These are phyloP conservation scores for Pseudococcus longispinus DNA, from an alignment of 2,888 invertebrate genomes.

Conservation along the genomic window DNA sequence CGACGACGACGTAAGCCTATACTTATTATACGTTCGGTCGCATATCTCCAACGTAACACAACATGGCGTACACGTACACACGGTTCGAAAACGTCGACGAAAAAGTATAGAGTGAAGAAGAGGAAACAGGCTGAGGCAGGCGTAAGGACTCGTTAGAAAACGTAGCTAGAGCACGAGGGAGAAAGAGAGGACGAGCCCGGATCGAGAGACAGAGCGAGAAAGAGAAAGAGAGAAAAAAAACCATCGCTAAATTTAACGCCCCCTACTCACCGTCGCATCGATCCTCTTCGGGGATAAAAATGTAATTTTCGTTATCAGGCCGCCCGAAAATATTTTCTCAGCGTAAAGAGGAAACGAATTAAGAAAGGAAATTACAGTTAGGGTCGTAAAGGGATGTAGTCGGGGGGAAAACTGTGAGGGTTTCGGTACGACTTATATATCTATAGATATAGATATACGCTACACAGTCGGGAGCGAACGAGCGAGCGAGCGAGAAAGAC, in stretches of 20 bases:
- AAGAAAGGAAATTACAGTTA: slow-evolving; percentile 54
- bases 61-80: slow-evolving; percentile 13
- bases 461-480: background rate
- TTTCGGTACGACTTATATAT: slow-evolving; percentile 33
- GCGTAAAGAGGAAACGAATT: slow-evolving; percentile 54
- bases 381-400: slow-evolving; percentile 47
- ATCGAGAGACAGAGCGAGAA: background rate
- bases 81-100: background rate
- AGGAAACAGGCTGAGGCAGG: background rate
- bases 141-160: background rate
- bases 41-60: background rate
- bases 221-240: background rate
- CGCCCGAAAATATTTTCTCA: slow-evolving; percentile 53
- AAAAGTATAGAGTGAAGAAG: background rate
- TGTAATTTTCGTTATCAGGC: slow-evolving; percentile 55
- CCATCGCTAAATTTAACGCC: slow-evolving; percentile 48
- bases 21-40: background rate
- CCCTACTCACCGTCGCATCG: slow-evolving; percentile 37
- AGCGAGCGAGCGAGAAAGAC: background rate
- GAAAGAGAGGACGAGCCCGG: background rate
- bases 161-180: background rate
- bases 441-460: background rate
- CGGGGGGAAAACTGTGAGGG: slow-evolving; percentile 13
- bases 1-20: background rate
- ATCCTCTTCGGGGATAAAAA: slow-evolving; percentile 52